phyloP scores from a whole-genome alignment of 2,113 vertebrate genomes.

The Typhlomys cinereus region DNA sequence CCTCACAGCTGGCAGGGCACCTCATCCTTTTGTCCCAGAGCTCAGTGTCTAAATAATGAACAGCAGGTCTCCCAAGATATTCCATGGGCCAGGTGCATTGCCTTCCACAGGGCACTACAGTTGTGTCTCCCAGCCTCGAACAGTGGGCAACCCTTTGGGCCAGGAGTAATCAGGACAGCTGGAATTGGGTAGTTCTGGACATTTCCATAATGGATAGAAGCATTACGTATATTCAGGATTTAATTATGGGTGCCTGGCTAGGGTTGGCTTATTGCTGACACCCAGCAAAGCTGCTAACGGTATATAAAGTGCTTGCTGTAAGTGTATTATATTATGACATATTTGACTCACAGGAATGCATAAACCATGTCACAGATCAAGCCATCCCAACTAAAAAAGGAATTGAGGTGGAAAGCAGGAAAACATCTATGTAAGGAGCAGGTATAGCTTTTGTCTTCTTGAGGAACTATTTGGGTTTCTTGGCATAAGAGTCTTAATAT shows the following conservation, averaged over 20 bases:
- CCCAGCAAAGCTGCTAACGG: accelerated
- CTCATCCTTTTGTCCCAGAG: background rate
- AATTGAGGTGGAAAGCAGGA: background rate
- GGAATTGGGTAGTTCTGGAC: background rate
- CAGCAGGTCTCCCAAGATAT: background rate
- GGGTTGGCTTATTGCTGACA: background rate
- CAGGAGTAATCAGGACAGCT: background rate
- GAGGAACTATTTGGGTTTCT: background rate
- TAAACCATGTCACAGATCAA: background rate
- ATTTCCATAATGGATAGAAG: background rate
- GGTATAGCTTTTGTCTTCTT: background rate
- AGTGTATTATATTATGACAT: accelerated
- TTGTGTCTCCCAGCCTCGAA: background rate
- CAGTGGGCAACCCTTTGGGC: accelerated
- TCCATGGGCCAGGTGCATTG: background rate
- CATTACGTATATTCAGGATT: accelerated
- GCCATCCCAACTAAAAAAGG: background rate
- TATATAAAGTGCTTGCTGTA: background rate
- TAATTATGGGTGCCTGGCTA: background rate
- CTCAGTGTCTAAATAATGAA: background rate
- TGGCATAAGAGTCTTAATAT: too few species aligned
- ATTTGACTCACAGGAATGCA: accelerated
- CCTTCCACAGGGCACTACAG: too few species aligned
- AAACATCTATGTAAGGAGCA: background rate
- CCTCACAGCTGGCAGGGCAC: background rate